Evolutionary conservation across 1,140 invertebrate species (phyloP).

Genomic region (Phocides pigmalion): DNA sequence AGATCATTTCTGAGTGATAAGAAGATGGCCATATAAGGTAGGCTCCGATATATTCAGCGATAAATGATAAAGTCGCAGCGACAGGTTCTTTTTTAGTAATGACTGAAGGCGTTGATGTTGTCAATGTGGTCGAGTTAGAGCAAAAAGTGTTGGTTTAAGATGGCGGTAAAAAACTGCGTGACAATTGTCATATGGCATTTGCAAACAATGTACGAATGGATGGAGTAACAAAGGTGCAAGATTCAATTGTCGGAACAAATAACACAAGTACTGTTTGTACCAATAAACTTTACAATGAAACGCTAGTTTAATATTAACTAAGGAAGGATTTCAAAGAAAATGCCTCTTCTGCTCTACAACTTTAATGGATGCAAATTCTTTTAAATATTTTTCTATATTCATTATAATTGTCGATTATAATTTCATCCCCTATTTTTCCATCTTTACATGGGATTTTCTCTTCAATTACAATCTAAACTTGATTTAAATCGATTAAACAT

Average conservation of each 20-base stretch:
- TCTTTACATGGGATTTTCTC: too few species aligned
- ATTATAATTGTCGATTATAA: too few species aligned
- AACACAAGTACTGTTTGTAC: too few species aligned
- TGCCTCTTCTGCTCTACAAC: too few species aligned
- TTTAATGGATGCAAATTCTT: too few species aligned
- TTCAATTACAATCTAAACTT: too few species aligned
- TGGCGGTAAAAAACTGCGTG: background rate
- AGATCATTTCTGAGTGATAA: constrained; percentile 62
- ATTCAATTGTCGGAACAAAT: background rate
- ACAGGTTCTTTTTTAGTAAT: constrained; percentile 30
- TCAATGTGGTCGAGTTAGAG: background rate
- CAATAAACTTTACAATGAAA: too few species aligned
- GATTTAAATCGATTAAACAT: too few species aligned
- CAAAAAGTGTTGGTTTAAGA: background rate
- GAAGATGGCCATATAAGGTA: constrained; percentile 19
- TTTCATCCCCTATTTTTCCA: too few species aligned
- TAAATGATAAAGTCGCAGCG: constrained; percentile 24
- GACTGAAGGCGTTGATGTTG: constrained; percentile 11
- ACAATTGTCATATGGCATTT: background rate
- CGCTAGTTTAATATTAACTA: too few species aligned
- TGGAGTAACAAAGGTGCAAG: background rate
- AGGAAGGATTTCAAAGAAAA: too few species aligned
- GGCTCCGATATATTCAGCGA: constrained; percentile 24
- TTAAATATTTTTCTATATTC: too few species aligned
- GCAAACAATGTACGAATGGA: constrained; percentile 1